A percentile compares a stretch with the other conserved stretches of the same genome.
Evolutionary conservation across 2,113 vertebrate genomes (phyloP).

Genomic region (Formicarius rufipectus): DNA sequence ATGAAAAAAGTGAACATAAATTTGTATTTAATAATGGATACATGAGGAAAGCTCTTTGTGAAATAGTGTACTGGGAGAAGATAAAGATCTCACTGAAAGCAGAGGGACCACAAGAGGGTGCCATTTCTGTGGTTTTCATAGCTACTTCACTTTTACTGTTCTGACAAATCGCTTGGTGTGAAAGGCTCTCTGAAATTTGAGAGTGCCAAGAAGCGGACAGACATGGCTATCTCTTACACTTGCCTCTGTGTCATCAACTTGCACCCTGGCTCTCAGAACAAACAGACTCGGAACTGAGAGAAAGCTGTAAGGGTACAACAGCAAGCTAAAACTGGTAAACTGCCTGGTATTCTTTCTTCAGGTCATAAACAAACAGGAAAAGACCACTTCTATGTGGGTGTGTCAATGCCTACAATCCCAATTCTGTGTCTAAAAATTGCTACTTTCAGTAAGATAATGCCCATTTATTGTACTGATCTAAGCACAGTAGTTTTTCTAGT

Average conservation of each 20-base stretch:
- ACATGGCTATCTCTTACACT: background rate
- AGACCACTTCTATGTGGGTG: background rate
- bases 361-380: background rate
- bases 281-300: background rate
- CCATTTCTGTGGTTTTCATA: background rate
- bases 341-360: background rate
- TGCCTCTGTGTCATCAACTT: background rate
- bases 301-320: background rate
- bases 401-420: background rate
- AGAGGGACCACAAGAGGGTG: slow-evolving; percentile 5
- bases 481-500: background rate
- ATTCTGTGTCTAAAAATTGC: background rate
- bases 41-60: background rate
- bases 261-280: background rate
- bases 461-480: background rate
- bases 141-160: background rate
- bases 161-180: background rate
- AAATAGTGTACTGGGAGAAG: background rate
- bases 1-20: background rate
- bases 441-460: background rate
- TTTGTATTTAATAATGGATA: background rate
- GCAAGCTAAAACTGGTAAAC: background rate
- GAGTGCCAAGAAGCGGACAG: background rate
- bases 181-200: background rate
- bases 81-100: background rate